Base-by-base conservation (phyloP, 2,113 vertebrate species). In the Menura novaehollandiae region DNA sequence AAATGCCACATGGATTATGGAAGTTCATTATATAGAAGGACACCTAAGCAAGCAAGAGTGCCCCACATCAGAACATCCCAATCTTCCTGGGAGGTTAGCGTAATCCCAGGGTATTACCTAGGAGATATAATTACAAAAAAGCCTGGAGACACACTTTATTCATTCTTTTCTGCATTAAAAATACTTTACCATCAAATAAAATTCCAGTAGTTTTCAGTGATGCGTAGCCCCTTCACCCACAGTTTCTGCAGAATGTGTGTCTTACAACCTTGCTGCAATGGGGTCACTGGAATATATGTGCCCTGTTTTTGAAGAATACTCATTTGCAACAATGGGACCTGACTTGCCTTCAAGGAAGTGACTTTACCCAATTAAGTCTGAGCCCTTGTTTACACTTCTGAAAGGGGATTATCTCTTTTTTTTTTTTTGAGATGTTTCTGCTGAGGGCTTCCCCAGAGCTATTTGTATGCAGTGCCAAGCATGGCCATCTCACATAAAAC, bases 221-320 rank as follows among this genome's bases (percentile, higher is more conserved):
- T 49, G 11, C 68, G 26, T 52, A 47, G n/a, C 60, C 41, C 47
- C 41, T 87, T 43, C 20, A 72, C 22, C 17, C 17, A 6, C 6
- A 63, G 23, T 43, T 80, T 67, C 52, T 82, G 52, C 82, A 73
- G 73, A 62, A 68, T 44, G 28, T 32, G 8, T 46, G 49, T 77
- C 17, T 64, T 77, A 46, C 14, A 73, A 2, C 27, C 43, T 76
- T 0, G 0, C 28, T 3, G 5, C 46, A 44, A 0, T 49, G 23
- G 30, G 13, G 11, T 69, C 59, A 37, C 35, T 60, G 72, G 24
- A 62, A 86, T 43, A 16, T 16, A 37, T 32, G 23, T 8, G 7
- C 56, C 27, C 28, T 53, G 19, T 2, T 75, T 82, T 58, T 69
- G 46, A 77, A 62, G 37, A 43, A 6, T 22, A 32, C 3, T 5